Percentiles rank a stretch among this genome's conserved stretches.
Conservation (phyloP, 1,140 invertebrate genomes). For the Trachymyrmex cornetzi region DNA sequence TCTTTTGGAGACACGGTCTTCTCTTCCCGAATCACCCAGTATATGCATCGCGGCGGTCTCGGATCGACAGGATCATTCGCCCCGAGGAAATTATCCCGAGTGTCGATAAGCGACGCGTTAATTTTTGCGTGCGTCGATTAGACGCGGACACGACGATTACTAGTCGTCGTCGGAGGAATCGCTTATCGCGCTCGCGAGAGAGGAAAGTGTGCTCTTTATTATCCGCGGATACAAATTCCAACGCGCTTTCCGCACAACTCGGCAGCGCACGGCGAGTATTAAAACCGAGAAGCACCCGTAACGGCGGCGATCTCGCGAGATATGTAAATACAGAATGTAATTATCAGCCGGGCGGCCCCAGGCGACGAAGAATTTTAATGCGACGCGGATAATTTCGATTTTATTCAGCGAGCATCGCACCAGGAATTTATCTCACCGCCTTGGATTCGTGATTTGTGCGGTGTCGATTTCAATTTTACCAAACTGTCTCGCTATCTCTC, state of each 20-base stretch:
- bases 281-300: slow-evolving; percentile 52
- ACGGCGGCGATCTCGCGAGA: slow-evolving; percentile 52
- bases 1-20: not conserved
- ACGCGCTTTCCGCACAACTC: slow-evolving; percentile 26
- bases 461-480: slow-evolving; percentile 58
- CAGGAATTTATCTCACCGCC: slow-evolving; percentile 63
- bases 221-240: slow-evolving; percentile 58
- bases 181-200: slow-evolving; percentile 14
- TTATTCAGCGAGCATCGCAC: slow-evolving; percentile 34
- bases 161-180: slow-evolving; percentile 33
- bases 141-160: slow-evolving; percentile 27
- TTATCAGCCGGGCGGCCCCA: slow-evolving; percentile 54
- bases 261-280: slow-evolving; percentile 31
- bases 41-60: slow-evolving; percentile 14
- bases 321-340: slow-evolving; percentile 61
- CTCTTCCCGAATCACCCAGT: slow-evolving; percentile 7
- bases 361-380: slow-evolving; percentile 59
- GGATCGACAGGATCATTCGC: slow-evolving; percentile 2
- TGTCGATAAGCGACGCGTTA: slow-evolving; percentile 57
- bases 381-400: slow-evolving; percentile 53
- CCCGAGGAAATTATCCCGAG: slow-evolving; percentile 28
- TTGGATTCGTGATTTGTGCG: slow-evolving; percentile 10
- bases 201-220: slow-evolving; percentile 48
- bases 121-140: slow-evolving; percentile 52
- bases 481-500: not conserved